Percentiles rank a stretch among this genome's conserved stretches.
These are phyloP conservation scores for Potamilus streckersoni DNA, from an alignment of 1,140 invertebrate genomes.

Conservation along the genomic window DNA sequence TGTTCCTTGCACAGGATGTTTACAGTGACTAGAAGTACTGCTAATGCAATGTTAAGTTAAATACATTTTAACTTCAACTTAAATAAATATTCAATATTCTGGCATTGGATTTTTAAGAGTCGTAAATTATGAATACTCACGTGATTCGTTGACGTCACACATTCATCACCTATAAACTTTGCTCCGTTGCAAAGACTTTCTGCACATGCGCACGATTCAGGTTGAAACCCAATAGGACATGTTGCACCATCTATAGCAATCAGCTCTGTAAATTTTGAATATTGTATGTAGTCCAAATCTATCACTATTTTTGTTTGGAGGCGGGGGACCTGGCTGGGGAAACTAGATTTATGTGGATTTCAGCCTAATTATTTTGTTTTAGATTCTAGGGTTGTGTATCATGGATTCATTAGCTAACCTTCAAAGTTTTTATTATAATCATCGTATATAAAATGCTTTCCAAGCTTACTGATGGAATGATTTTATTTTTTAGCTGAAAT, in stretches of 20 bases:
- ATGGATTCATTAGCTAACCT: no score
- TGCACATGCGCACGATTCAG: conserved; percentile 40
- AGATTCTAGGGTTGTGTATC: no score
- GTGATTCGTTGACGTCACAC: conserved; percentile 30
- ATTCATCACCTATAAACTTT: conserved; percentile 35
- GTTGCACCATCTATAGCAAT: conserved; percentile 19
- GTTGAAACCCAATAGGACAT: conserved; percentile 42
- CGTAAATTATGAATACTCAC: conserved; percentile 15
- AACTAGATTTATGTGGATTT: neutral
- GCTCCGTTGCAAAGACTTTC: conserved; percentile 38
- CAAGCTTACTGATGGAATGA: no score
- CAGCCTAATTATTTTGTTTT: neutral
- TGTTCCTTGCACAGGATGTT: no score
- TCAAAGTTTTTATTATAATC: no score
- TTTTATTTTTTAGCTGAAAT: no score
- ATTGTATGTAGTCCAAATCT: neutral
- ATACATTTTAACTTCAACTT: neutral
- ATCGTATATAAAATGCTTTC: no score
- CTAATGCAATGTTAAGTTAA: neutral
- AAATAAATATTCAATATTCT: neutral
- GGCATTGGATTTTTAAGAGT: neutral
- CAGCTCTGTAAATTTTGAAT: conserved; percentile 10
- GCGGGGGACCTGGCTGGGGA: neutral
- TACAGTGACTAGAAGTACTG: neutral
- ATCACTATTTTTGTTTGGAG: neutral